phyloP scores from a whole-genome alignment of 2,797 vertebrate species.

The Muscicapa comitata region DNA sequence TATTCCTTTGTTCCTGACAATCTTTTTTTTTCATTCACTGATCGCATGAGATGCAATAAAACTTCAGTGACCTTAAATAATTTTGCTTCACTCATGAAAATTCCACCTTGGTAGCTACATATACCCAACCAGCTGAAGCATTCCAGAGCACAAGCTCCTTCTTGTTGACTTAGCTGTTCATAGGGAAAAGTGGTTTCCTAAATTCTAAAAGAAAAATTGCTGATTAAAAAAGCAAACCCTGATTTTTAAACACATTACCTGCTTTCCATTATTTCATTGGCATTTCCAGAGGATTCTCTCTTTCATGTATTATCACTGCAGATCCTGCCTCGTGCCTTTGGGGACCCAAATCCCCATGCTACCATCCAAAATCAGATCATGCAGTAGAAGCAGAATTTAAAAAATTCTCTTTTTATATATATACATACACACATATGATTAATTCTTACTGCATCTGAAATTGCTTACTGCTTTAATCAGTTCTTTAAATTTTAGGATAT shows the following conservation, averaged over 20 bases:
- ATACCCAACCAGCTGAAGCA: not conserved
- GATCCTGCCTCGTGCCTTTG: not conserved
- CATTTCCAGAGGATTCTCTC: not conserved
- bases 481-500: not conserved
- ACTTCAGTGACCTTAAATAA: not conserved
- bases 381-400: not conserved
- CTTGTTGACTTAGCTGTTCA: not conserved
- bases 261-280: not conserved
- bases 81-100: not conserved
- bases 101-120: not conserved
- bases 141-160: not conserved
- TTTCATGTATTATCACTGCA: not conserved
- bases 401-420: not conserved
- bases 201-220: not conserved
- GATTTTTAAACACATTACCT: not conserved
- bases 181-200: not conserved
- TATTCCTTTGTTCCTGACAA: not conserved
- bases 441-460: not conserved
- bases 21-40: not conserved
- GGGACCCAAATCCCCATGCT: not conserved
- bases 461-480: not conserved
- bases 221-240: not conserved
- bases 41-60: not conserved
- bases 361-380: not conserved
- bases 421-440: not conserved